These are phyloP conservation scores for Centropus bengalensis DNA, from an alignment of 2,113 vertebrate genomes.

Conservation along the genomic window DNA sequence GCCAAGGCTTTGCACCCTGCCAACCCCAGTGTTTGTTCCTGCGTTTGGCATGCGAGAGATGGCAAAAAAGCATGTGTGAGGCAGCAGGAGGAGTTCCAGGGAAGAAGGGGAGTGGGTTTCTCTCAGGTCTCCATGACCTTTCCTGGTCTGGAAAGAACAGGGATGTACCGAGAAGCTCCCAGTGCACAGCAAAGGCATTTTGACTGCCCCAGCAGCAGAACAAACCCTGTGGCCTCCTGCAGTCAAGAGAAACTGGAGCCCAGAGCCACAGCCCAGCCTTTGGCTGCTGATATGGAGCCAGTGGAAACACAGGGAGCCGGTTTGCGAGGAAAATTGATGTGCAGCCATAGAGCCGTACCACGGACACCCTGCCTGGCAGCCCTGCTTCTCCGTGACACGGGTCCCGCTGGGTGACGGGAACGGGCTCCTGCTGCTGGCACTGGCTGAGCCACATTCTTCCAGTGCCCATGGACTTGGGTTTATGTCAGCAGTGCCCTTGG, in stretches of 20 bases:
- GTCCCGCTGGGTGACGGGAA: not conserved
- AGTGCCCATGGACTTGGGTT: not conserved
- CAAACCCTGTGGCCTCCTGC: not conserved
- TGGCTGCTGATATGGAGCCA: not conserved
- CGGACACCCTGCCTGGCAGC: not conserved
- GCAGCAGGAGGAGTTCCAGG: conserved; percentile 27
- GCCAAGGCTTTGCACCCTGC: conserved; percentile 41
- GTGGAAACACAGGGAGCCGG: not conserved
- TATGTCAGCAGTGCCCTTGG: not conserved
- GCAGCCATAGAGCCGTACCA: not conserved
- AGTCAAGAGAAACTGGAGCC: not conserved
- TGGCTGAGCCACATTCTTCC: not conserved
- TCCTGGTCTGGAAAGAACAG: conserved; percentile 41
- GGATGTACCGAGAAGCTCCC: not conserved
- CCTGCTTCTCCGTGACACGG: not conserved
- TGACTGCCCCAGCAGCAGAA: not conserved
- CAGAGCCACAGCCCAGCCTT: not conserved
- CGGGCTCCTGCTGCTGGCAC: not conserved
- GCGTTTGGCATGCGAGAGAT: not conserved
- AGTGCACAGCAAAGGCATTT: not conserved
- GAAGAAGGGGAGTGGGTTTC: conserved; percentile 52
- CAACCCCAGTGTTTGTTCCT: conserved; percentile 59
- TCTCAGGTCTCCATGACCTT: conserved; percentile 42
- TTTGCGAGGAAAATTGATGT: conserved; percentile 1
- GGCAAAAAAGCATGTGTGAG: conserved; percentile 22